Evolutionary conservation across 1,140 invertebrate genomes (phyloP).

Genomic region (Mactra quadrangularis): DNA sequence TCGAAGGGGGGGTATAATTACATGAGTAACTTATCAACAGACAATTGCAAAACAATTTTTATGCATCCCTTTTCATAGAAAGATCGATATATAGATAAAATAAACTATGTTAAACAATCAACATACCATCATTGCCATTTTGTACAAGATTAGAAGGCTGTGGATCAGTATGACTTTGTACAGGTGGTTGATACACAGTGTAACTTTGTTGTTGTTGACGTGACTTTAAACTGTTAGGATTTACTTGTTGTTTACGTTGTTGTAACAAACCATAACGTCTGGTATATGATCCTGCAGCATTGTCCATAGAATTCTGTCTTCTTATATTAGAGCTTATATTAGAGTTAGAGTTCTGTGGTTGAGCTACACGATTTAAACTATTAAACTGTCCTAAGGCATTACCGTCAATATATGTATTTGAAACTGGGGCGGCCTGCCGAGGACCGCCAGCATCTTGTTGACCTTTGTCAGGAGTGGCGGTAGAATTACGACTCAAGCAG

Average conservation of each 20-base stretch:
- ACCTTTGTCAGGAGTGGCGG: conserved; percentile 34
- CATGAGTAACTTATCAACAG: too few species aligned
- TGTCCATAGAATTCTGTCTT: conserved; percentile 50
- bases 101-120: too few species aligned
- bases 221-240: conserved; percentile 61
- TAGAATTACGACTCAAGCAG: conserved; percentile 73
- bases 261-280: conserved; percentile 72
- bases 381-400: conserved; percentile 70
- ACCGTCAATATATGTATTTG: conserved; percentile 78
- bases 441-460: conserved; percentile 15
- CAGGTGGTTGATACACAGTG: conserved; percentile 55
- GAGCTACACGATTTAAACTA: conserved; percentile 44
- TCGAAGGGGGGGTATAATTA: too few species aligned
- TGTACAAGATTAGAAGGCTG: neutral
- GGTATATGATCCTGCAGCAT: conserved; percentile 59
- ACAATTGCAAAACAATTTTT: too few species aligned
- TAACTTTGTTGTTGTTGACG: conserved; percentile 26
- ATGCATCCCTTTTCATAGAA: too few species aligned
- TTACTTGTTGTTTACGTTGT: conserved; percentile 68
- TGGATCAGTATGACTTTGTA: conserved; percentile 54
- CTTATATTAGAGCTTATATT: neutral
- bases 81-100: too few species aligned
- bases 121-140: conserved; percentile 43
- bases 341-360: conserved; percentile 12
- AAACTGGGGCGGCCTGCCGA: conserved; percentile 70